Base-by-base conservation (phyloP, 2,888 invertebrate species). In the Cephus sareptanus region DNA sequence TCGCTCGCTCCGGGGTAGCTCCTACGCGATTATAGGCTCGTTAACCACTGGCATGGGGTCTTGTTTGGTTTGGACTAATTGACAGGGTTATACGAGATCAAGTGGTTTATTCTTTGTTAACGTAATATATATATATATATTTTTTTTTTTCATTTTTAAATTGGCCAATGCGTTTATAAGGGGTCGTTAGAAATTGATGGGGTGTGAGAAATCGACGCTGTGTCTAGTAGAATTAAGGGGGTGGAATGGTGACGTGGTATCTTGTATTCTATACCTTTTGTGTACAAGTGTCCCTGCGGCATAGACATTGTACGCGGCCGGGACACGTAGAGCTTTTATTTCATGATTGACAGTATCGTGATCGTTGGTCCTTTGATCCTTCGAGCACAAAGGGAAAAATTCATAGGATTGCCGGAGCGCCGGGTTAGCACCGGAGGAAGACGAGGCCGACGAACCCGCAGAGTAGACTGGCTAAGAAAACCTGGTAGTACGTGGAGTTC, bases 391-490 rank as follows among this genome's bases (percentile, higher is more conserved):
- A 56, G 56, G 56, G 56, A 56, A 56, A 56, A 56, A 56, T 56
- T 56, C 23, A 56, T 56, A 56, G 56, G 56, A 56, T 56, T 56
- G 56, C 23, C 56, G 56, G 56, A 56, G 56, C 56, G 56, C 56
- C 56, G 23, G 23, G 6, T 56, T 56, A 9, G 56, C 56, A 56
- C 9, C 23, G 56, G 9, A 56, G 88, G 77, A 85, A 82, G 73
- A 90, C 40, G 37, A 90, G 80, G 11, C 85, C 86, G 77, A 88
- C 75, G 69, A 90, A 78, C 73, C 91, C 91, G 79, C 87, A 89
- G 75, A 90, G 85, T 82, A 90, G 90, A 74, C 87, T 87, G 70
- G 86, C 85, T 33, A 88, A 77, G 77, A 90, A 89, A 56, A 83
- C 83, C 78, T 85, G 86, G 79, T 87, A 90, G 74, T 84, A 82